Base-by-base conservation (phyloP, 2,113 vertebrate species). In the Numenius arquata region DNA sequence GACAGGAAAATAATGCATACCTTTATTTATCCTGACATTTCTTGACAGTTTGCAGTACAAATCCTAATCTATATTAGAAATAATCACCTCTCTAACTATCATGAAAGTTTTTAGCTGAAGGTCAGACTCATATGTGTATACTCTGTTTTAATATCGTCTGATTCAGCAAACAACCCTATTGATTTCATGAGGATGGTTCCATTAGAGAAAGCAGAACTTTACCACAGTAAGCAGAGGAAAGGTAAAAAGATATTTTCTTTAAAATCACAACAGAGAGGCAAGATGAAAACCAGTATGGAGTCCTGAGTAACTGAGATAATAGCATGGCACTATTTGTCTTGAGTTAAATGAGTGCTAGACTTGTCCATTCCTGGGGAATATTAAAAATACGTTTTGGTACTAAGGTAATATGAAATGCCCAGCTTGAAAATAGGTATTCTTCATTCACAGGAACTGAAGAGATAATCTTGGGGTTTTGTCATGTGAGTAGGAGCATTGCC, bases 21-120 rank as follows among this genome's bases (percentile, higher is more conserved):
- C 41, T 93, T 92, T 90, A 95, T 96, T 95, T 92, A 89, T 94
- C 26, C n/a, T 89, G 94, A 85, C 70, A 89, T 90, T 94, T 95
- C 79, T 85, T 92, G 83, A 85, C 71, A 90, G 77, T 86, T 85
- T 84, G 50, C 43, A 62, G 58, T 76, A 50, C n/a, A 95, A 95
- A 92, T 78, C 58, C 41, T 91, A 88, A 95, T 96, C 76, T 89
- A 48, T 87, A 93, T 93, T 91, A 93, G 77, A 91, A 96, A 89
- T 82, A 95, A 91, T 76, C 62, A 82, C 61, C 45, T 82, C n/a
- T 95, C 52, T 94, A 91, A 79, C 72, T 90, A 95, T 75, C 4
- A 4, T 75, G 66, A 81, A 93, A 62, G 10, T 91, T 89, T 94
- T 84, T 91, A 90, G 77, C 61, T 92, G 88, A 94, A 97, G 86